Conservation (phyloP, 2,797 vertebrate species). For the Acrocephalus scirpaceus region DNA sequence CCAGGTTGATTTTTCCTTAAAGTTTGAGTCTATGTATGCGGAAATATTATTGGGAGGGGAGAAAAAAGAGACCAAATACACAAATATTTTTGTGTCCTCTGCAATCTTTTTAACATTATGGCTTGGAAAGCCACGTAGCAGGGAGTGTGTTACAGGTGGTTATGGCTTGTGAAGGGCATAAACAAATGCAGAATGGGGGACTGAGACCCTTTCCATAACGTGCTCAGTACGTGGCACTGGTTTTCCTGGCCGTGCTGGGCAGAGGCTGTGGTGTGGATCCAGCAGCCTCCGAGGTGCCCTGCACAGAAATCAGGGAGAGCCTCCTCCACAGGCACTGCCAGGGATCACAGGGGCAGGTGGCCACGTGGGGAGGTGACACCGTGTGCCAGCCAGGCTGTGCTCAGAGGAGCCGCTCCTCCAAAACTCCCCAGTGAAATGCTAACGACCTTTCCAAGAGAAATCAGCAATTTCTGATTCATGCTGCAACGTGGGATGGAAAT, state of each 20-base stretch:
- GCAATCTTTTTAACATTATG: not conserved
- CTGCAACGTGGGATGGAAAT: not conserved
- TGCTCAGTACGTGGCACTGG: rapidly evolving
- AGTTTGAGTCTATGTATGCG: not conserved
- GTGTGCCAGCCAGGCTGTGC: not conserved
- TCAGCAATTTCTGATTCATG: not conserved
- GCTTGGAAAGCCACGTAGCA: not conserved
- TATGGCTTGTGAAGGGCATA: not conserved
- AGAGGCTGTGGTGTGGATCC: not conserved
- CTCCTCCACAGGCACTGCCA: rapidly evolving
- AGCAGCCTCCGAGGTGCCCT: not conserved
- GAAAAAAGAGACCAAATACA: not conserved
- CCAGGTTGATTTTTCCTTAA: not conserved
- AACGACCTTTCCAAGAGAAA: not conserved
- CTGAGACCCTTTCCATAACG: not conserved
- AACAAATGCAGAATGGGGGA: not conserved
- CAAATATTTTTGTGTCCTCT: not conserved
- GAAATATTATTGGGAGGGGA: not conserved
- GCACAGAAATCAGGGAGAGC: not conserved
- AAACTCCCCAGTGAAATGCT: not conserved
- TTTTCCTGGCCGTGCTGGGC: not conserved
- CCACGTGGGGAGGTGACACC: not conserved
- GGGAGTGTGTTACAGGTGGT: not conserved
- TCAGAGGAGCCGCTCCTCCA: not conserved
- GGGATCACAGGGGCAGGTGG: not conserved